phyloP scores from a whole-genome alignment of 2,113 vertebrate species.

The Aptenodytes forsteri region DNA sequence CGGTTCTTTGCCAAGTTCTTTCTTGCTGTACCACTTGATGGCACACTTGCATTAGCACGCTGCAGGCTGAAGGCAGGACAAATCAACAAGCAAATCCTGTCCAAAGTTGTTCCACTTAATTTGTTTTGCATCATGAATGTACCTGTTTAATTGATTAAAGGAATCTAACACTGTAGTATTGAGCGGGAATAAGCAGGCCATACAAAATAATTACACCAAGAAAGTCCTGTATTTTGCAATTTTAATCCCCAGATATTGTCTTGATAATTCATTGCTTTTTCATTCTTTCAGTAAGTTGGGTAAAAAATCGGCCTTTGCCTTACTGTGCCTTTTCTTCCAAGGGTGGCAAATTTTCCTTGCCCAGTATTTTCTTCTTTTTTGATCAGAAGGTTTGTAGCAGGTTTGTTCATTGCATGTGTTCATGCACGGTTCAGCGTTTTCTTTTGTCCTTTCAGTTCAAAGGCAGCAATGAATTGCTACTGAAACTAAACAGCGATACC shows the following conservation, averaged over 20 bases:
- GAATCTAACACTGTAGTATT: neutral
- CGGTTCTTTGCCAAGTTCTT: neutral
- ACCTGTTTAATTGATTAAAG: constrained; percentile 38
- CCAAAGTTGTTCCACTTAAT: constrained; percentile 10
- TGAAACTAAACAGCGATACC: neutral
- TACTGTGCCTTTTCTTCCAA: neutral
- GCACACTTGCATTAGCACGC: constrained; percentile 31
- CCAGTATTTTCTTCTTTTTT: neutral
- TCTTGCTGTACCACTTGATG: constrained; percentile 56
- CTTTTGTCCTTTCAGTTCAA: neutral
- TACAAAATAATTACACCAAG: constrained; percentile 20
- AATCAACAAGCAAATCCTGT: neutral
- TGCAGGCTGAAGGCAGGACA: neutral
- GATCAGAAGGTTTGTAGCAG: neutral
- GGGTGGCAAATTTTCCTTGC: neutral
- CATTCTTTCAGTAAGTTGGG: neutral
- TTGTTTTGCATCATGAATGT: constrained; percentile 22
- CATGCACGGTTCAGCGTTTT: neutral
- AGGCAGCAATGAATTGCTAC: neutral
- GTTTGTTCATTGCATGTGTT: neutral
- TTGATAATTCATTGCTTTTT: neutral
- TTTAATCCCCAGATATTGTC: neutral
- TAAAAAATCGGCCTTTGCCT: neutral
- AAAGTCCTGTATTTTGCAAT: neutral
- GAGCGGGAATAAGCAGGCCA: neutral